phyloP scores from a whole-genome alignment of 2,888 invertebrate genomes.

The Andrena minutula region DNA sequence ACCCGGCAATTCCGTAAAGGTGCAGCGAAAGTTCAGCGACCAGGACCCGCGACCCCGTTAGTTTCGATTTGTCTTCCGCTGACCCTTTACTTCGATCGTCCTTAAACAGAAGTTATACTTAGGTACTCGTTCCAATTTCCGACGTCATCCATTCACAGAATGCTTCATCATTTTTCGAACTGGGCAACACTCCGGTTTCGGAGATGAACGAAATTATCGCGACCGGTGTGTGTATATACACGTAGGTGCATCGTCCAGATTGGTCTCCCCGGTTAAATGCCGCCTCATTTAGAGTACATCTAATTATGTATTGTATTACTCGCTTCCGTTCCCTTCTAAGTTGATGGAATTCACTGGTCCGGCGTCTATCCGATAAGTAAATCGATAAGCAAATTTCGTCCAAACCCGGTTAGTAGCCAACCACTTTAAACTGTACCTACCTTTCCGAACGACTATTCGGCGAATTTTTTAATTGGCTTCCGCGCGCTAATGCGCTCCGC shows the following conservation, averaged over 20 bases:
- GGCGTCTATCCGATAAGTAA: background rate
- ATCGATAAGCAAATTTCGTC: background rate
- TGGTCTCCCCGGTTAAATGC: no score
- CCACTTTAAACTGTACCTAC: background rate
- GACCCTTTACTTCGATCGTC: background rate
- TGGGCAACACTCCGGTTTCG: no score
- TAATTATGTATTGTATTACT: no score
- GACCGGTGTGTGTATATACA: no score
- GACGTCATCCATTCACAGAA: no score
- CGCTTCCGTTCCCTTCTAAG: no score
- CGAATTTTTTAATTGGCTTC: constrained; percentile 30
- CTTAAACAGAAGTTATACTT: background rate
- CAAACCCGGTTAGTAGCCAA: background rate
- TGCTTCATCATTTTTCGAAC: no score
- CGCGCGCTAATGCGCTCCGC: constrained; percentile 1
- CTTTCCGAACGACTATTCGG: background rate
- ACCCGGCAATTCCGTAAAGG: constrained; percentile 12
- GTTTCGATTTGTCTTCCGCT: constrained; percentile 3
- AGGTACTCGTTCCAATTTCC: no score
- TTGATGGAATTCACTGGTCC: no score
- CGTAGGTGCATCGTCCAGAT: no score
- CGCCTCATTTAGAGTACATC: no score
- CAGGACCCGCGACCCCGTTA: background rate
- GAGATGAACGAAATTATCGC: no score
- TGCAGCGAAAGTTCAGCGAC: constrained; percentile 27